Evolutionary conservation across 2,888 invertebrate genomes (phyloP).

Genomic region (Tipula helvola): DNA sequence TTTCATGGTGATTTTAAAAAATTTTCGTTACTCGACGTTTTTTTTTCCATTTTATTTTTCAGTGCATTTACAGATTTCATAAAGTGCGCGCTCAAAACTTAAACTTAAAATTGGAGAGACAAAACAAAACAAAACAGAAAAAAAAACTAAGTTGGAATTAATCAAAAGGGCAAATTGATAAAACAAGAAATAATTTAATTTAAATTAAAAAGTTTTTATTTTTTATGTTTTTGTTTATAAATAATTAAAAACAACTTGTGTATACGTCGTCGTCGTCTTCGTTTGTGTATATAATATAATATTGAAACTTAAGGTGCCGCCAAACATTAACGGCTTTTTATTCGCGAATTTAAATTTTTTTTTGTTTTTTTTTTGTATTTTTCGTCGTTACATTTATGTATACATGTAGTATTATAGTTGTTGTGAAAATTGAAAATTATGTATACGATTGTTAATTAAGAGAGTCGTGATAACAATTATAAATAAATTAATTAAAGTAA

Average conservation of each 20-base stretch:
- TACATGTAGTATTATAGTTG: not conserved
- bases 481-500: not conserved
- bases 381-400: not conserved
- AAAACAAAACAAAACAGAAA: not conserved
- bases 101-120: not conserved
- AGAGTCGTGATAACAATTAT: not conserved
- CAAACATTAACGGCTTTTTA: not conserved
- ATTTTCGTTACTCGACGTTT: not conserved
- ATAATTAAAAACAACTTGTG: not conserved
- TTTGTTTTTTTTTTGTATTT: not conserved
- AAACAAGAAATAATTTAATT: not conserved
- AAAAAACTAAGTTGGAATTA: not conserved
- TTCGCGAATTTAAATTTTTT: not conserved
- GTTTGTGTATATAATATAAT: not conserved
- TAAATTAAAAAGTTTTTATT: not conserved
- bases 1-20: not conserved
- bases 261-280: not conserved
- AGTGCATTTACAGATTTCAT: not conserved
- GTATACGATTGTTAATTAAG: constrained; percentile 4
- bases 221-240: not conserved
- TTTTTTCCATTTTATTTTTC: not conserved
- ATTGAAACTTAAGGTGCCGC: not conserved
- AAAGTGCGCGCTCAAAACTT: not conserved
- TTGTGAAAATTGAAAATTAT: not conserved
- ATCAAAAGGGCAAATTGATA: not conserved